Evolutionary conservation across 2,888 invertebrate species (phyloP).

Genomic region (Leptopterna dolabrata): DNA sequence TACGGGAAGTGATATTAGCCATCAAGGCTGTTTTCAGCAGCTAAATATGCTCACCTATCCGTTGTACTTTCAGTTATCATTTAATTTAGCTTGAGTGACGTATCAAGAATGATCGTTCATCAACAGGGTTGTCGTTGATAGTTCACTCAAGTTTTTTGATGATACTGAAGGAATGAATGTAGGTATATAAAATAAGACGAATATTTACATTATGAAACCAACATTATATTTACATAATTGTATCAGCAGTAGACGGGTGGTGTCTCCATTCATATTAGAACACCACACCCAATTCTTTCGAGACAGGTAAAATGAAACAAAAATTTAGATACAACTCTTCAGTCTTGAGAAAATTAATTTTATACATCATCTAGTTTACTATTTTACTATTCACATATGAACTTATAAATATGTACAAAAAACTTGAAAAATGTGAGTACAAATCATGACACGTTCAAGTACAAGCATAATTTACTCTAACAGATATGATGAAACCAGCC

Average conservation of each 20-base stretch:
- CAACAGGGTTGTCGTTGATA: no score
- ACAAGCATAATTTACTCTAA: no score
- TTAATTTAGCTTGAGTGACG: no score
- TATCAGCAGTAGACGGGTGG: background rate
- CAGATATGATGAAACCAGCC: no score
- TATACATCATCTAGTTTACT: background rate
- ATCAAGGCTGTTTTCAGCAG: no score
- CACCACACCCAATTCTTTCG: background rate
- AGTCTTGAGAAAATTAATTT: background rate
- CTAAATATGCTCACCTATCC: no score
- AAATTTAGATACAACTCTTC: background rate
- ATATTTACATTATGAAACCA: background rate
- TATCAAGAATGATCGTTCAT: no score
- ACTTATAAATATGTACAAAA: background rate
- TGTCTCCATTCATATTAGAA: background rate
- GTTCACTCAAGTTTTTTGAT: no score
- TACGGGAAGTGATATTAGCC: no score
- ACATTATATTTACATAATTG: background rate
- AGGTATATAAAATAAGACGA: background rate
- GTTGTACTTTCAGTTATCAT: no score
- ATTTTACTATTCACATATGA: background rate
- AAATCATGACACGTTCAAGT: no score
- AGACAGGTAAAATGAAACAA: background rate
- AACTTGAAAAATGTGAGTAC: background rate
- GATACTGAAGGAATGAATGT: no score